phyloP scores from a whole-genome alignment of 2,888 invertebrate genomes.

The Chrysolina americana region DNA sequence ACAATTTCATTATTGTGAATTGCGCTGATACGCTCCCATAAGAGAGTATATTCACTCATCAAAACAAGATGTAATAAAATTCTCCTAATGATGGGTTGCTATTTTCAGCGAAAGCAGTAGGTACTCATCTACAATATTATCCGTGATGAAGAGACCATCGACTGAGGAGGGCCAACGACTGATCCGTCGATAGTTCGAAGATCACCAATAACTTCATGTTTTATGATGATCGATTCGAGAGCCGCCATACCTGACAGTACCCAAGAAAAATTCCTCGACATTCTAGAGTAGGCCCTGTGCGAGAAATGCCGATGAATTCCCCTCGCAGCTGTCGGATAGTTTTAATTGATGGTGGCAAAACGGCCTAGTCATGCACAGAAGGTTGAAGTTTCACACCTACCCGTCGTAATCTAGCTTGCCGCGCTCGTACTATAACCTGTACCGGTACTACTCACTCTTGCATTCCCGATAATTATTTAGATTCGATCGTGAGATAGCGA shows the following conservation, averaged over 20 bases:
- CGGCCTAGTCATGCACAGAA: conserved; percentile 67
- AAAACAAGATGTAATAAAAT: too few species aligned
- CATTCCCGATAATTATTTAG: conserved; percentile 43
- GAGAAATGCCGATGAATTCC: conserved; percentile 32
- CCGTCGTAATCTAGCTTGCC: conserved; percentile 52
- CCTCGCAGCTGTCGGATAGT: conserved; percentile 65
- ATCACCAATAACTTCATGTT: not conserved
- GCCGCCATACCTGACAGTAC: conserved; percentile 20
- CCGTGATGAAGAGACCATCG: too few species aligned
- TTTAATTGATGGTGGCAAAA: conserved; percentile 67
- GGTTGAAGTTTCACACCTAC: conserved; percentile 68
- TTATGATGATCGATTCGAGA: not conserved
- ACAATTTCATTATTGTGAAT: too few species aligned
- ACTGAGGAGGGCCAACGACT: too few species aligned
- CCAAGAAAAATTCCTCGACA: conserved; percentile 33
- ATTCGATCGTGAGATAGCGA: conserved; percentile 24
- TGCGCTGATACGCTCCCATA: too few species aligned
- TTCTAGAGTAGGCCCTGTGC: conserved; percentile 16
- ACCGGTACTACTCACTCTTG: conserved; percentile 35
- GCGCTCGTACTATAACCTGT: conserved; percentile 29
- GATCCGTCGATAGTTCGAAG: too few species aligned
- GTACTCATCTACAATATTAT: too few species aligned
- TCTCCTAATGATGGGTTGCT: too few species aligned
- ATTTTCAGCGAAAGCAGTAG: too few species aligned
- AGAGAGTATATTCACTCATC: too few species aligned